A percentile compares a stretch with the other conserved stretches of the same genome.
These are phyloP conservation scores for Tetanocera ferruginea DNA, from an alignment of 2,888 invertebrate genomes.

Conservation along the genomic window DNA sequence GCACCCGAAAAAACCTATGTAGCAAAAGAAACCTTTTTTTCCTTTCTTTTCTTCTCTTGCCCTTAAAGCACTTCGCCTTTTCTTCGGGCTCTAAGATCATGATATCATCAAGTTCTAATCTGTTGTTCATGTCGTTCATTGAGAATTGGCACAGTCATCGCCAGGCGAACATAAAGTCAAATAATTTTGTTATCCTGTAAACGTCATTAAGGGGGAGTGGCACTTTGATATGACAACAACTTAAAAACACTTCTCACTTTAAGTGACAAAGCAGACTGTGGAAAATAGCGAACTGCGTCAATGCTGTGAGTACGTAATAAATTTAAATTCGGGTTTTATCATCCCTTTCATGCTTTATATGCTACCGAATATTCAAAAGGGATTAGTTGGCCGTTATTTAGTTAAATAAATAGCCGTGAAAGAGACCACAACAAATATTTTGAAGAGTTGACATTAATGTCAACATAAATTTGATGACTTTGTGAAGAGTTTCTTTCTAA, in stretches of 20 bases:
- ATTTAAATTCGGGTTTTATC: constrained; percentile 19
- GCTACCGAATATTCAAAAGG: not conserved
- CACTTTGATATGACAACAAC: not conserved
- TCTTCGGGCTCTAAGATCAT: not conserved
- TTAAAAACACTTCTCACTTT: not conserved
- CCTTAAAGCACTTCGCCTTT: not conserved
- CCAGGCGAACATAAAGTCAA: not conserved
- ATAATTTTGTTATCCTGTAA: not conserved
- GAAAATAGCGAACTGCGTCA: not conserved
- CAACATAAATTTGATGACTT: constrained; percentile 61
- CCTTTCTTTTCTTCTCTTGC: not conserved
- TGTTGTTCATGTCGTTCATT: not conserved
- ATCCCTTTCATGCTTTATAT: not conserved
- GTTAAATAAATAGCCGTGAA: not conserved
- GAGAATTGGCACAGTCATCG: not conserved
- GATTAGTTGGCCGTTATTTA: not conserved
- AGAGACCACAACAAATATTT: constrained; percentile 16
- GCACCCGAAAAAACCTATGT: not conserved
- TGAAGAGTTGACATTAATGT: constrained; percentile 57
- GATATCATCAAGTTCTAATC: not conserved
- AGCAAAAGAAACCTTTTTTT: not conserved
- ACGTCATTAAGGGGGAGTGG: not conserved
- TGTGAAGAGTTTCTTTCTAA: constrained; percentile 41
- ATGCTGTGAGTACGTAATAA: not conserved
- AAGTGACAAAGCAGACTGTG: not conserved